Evolutionary conservation across 1,140 invertebrate genomes (phyloP).

Genomic region (Eubasilissa regina): DNA sequence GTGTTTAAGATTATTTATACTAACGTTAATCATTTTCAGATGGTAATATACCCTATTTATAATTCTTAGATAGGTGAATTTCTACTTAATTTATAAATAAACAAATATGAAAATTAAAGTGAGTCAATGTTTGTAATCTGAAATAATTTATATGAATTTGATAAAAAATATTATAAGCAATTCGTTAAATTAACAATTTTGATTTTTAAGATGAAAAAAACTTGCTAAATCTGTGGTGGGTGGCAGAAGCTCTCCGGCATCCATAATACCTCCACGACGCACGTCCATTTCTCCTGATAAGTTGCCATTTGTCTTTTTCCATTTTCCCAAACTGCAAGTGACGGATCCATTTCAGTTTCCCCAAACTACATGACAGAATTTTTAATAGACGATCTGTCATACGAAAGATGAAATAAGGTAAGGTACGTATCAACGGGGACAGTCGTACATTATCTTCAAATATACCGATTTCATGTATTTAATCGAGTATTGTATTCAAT

Average conservation of each 20-base stretch:
- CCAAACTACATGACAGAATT: slow-evolving; percentile 33
- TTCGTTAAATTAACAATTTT: too few species aligned
- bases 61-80: too few species aligned
- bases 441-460: slow-evolving; percentile 1
- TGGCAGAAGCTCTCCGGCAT: background rate
- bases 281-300: slow-evolving; percentile 8
- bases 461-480: background rate
- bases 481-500: background rate
- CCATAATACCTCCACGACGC: slow-evolving; percentile 4
- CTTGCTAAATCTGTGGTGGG: too few species aligned
- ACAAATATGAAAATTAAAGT: too few species aligned
- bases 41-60: too few species aligned
- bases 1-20: too few species aligned
- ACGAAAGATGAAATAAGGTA: background rate
- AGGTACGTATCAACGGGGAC: slow-evolving; percentile 1
- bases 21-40: too few species aligned
- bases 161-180: too few species aligned
- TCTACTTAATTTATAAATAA: too few species aligned
- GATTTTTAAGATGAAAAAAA: too few species aligned
- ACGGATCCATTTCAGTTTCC: slow-evolving; percentile 41
- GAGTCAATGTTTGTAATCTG: too few species aligned
- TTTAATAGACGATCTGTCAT: slow-evolving; percentile 44
- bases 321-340: slow-evolving; percentile 48
- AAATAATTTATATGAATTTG: too few species aligned
- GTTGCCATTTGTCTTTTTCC: slow-evolving; percentile 48